A percentile compares a stretch with the other conserved stretches of the same genome.
Conservation (phyloP, 2,797 vertebrate genomes). For the Cheirogaleus major region DNA sequence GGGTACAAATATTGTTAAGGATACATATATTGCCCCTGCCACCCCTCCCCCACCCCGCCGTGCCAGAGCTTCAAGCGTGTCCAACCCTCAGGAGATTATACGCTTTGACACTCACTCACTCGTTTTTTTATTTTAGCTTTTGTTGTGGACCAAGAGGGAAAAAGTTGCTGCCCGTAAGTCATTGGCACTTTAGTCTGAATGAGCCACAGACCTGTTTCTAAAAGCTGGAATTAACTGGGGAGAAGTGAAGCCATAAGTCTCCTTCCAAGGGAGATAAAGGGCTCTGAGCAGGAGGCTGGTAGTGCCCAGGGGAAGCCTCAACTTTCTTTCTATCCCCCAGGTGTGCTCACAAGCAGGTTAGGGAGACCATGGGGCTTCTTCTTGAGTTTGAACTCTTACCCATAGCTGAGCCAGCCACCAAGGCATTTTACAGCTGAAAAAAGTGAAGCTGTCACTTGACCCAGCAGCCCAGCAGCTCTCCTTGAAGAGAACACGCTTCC, state of each 20-base stretch:
- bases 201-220: not conserved
- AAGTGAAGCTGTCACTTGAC: too few relatives aligned
- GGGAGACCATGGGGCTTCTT: not conserved
- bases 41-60: too few relatives aligned
- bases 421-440: not conserved
- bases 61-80: too few relatives aligned
- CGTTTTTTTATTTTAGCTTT: not conserved
- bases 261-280: not conserved
- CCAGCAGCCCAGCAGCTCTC: not conserved
- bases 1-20: too few relatives aligned
- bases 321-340: not conserved
- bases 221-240: not conserved
- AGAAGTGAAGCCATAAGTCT: not conserved
- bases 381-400: not conserved
- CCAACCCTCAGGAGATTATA: rapidly evolving
- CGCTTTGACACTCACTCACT: not conserved
- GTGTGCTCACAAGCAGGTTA: not conserved
- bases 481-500: not conserved
- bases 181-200: not conserved
- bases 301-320: not conserved
- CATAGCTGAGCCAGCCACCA: not conserved
- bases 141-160: not conserved
- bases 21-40: too few relatives aligned
- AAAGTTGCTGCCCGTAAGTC: not conserved
- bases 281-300: not conserved